Evolutionary conservation across 2,888 invertebrate genomes (phyloP), one percentile per base, ranked within the genome.

Genomic region (Euphydryas editha): DNA sequence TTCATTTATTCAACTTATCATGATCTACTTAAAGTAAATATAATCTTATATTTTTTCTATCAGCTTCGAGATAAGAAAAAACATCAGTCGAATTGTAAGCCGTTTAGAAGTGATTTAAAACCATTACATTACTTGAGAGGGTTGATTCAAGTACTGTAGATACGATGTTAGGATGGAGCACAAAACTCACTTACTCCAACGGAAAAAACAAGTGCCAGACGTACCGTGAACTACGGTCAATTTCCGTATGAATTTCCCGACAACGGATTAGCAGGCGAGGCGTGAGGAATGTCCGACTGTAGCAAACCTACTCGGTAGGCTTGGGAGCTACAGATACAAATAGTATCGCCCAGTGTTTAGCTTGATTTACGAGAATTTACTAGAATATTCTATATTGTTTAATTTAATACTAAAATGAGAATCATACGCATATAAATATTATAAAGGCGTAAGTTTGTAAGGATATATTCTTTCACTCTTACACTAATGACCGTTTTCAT

Each of bases 211-310:
- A 66, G 63, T 46, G 24, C 46, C 61, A 62, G 55, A 61, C 67
- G 61, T 60, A 67, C 63, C 66, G 64, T 71, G 72, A 74, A 72
- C 73, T 76, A 72, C 68, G 70, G 72, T 72, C 74, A 72, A 76
- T 75, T 78, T 78, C 77, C 77, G 72, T 69, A 66, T 62, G 72
- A 75, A 75, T 75, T 74, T 77, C 76, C 75, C 71, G 72, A 72
- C 69, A 68, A 67, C 70, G 73, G 72, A 73, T 72, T 72, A 75
- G 67, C 62, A 64, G 68, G 36, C 57, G 62, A 17, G 18, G 44
- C 55, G 62, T 59, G 54, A 60, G 61, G 56, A 56, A 47, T 46
- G 51, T 42, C 58, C 18, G 57, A 64, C 63, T 49, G 49, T 51
- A 59, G 47, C 64, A 44, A 63, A 71, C 69, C 21, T 54, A 46